Evolutionary conservation across 2,113 vertebrate species (phyloP).

Genomic region (Hyaena hyaena): DNA sequence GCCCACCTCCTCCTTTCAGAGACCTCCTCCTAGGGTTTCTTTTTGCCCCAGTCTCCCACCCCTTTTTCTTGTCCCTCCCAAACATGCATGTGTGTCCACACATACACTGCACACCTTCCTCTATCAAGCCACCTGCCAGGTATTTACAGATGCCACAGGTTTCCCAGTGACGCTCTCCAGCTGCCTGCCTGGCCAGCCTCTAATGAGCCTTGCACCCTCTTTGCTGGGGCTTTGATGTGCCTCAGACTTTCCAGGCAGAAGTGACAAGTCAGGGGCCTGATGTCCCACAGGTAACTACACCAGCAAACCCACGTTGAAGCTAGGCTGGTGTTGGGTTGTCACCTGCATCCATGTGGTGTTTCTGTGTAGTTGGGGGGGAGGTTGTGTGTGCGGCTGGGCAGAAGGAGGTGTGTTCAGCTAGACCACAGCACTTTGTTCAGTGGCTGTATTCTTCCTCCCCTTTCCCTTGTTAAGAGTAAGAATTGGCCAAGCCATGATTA

Average conservation of each 20-base stretch:
- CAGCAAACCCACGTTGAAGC: not conserved
- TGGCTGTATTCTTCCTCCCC: not conserved
- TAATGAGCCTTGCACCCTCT: not conserved
- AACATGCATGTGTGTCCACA: not conserved
- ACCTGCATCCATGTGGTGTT: not conserved
- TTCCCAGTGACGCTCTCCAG: not conserved
- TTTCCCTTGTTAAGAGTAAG: not conserved
- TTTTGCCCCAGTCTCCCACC: not conserved
- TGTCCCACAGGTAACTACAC: not conserved
- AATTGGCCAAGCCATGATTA: not conserved
- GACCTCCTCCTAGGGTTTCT: too few species aligned
- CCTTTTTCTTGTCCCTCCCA: not conserved
- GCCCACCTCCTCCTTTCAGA: not conserved
- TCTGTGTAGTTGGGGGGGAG: not conserved
- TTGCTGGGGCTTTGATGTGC: not conserved
- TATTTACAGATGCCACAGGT: not conserved
- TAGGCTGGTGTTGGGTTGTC: not conserved
- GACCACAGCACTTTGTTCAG: not conserved
- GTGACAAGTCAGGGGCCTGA: not conserved
- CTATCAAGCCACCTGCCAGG: not conserved
- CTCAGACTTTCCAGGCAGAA: not conserved
- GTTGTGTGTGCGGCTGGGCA: too few species aligned
- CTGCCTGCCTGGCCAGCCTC: not conserved
- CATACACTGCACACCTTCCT: not conserved
- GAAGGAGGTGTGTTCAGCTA: fast-evolving